Evolutionary conservation across 2,888 invertebrate species (phyloP), one percentile per base, ranked within the genome.

Genomic region (Trachelus tabidus): DNA sequence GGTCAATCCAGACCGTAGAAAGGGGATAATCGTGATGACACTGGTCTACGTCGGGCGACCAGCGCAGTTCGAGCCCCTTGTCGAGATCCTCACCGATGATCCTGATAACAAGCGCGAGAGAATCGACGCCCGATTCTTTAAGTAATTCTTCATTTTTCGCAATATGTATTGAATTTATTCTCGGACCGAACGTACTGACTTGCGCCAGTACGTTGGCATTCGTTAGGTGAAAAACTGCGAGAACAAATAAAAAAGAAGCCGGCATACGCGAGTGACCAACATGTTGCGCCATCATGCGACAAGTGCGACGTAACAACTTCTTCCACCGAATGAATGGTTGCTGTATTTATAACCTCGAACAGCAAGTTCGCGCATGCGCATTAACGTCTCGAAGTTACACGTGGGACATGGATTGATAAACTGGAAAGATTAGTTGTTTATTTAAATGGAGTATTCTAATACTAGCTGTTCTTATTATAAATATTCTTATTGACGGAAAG

Each of bases 281-380:
- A 90, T 88, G 87, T 88, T 88, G 90, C 89, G 89, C 90, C 90
- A 90, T 90, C 89, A 86, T 90, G 88, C 89, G 88, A 90, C 86
- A 85, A 89, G 86, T 86, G 86, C 85, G 84, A 84, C 83, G 84
- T 86, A 87, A 88, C 87, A 89, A 89, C 86, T 85, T 79, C 79
- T 80, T 81, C 80, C 77, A 77, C 75, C 73, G 78, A 73, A 73
- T 37, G 79, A 77, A 34, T 37, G 68, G 74, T 35, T 56, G 69
- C 56, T 77, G 77, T 78, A 83, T 82, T 83, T 83, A 83, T 83
- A 82, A 80, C 80, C 80, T 80, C 34, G 34, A 34, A n/a, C 3
- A 30, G 37, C 35, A 12, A 33, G 30, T n/a, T 35, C 35, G 35
- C 74, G 74, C 74, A 35, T 74, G 74, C 74, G 74, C 74, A 73